Conservation (phyloP, 2,888 invertebrate species). For the Tolmerus cingulatus region DNA sequence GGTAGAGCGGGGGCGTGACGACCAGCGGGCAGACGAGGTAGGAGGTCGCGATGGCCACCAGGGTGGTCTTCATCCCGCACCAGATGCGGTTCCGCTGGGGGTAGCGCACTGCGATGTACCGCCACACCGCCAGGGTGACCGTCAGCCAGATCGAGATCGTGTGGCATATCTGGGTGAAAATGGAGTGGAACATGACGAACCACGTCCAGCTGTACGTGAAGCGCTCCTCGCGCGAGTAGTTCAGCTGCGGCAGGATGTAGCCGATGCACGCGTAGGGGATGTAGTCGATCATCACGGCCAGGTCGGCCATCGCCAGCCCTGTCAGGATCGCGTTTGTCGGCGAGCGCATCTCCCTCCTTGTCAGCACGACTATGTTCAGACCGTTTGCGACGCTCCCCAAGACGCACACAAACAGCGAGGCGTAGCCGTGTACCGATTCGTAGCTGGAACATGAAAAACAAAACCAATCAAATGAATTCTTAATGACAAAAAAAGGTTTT, state of each 20-base stretch:
- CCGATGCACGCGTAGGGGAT: constrained; percentile 88
- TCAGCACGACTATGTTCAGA: constrained; percentile 90
- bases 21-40: constrained; percentile 85
- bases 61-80: constrained; percentile 83
- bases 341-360: constrained; percentile 88
- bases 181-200: constrained; percentile 89
- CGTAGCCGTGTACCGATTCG: constrained; percentile 81
- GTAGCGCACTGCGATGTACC: constrained; percentile 84
- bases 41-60: constrained; percentile 77
- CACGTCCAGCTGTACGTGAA: constrained; percentile 79
- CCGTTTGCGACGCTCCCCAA: constrained; percentile 90
- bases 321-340: constrained; percentile 92
- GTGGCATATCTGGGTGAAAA: constrained; percentile 86
- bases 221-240: constrained; percentile 65
- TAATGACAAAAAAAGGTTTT: too few relatives aligned
- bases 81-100: constrained; percentile 82
- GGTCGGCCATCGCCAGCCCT: constrained; percentile 88
- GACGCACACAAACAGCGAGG: constrained; percentile 85
- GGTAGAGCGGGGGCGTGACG: constrained; percentile 73
- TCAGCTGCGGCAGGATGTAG: constrained; percentile 69
- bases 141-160: constrained; percentile 94
- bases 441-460: constrained; percentile 65
- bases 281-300: constrained; percentile 94
- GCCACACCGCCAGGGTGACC: constrained; percentile 90
- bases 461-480: too few relatives aligned